These are phyloP conservation scores for Pyrgus malvae DNA, from an alignment of 2,888 invertebrate genomes.

Conservation along the genomic window DNA sequence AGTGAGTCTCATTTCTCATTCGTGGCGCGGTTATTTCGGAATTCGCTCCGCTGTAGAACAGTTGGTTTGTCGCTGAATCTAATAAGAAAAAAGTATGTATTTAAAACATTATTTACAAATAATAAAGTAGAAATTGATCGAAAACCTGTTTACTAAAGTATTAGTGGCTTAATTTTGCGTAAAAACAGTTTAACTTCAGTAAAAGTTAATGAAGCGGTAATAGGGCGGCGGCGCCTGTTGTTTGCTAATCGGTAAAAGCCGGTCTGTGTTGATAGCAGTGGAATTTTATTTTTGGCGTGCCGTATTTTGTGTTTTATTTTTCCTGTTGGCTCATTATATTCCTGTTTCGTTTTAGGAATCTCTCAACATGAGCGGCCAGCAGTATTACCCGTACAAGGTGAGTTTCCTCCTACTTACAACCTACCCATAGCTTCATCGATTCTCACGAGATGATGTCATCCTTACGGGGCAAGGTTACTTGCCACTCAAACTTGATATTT, in stretches of 20 bases:
- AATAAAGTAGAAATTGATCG: background rate
- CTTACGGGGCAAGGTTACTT: constrained; percentile 50
- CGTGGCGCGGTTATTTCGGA: constrained; percentile 64
- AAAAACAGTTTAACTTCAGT: background rate
- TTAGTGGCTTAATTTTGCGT: constrained; percentile 2
- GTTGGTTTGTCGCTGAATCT: constrained; percentile 63
- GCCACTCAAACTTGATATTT: constrained; percentile 3
- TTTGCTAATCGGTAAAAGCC: constrained; percentile 55
- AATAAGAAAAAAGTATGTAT: constrained; percentile 59
- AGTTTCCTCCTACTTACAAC: constrained; percentile 63
- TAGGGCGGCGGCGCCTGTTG: constrained; percentile 33
- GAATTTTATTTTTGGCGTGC: constrained; percentile 62
- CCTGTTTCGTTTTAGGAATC: constrained; percentile 61
- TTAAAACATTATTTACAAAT: background rate
- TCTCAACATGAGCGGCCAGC: constrained; percentile 87
- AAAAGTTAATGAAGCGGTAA: constrained; percentile 1
- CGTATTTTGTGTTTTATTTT: constrained; percentile 40
- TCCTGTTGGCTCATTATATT: constrained; percentile 30
- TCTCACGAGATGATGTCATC: constrained; percentile 75
- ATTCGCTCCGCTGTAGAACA: constrained; percentile 52
- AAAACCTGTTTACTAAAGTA: background rate
- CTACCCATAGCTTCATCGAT: constrained; percentile 50
- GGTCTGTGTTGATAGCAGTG: constrained; percentile 51
- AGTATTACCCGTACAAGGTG: constrained; percentile 94
- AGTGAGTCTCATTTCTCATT: constrained; percentile 43